phyloP scores from a whole-genome alignment of 1,140 invertebrate genomes.

The Pseudomyrmex cubaensis region DNA sequence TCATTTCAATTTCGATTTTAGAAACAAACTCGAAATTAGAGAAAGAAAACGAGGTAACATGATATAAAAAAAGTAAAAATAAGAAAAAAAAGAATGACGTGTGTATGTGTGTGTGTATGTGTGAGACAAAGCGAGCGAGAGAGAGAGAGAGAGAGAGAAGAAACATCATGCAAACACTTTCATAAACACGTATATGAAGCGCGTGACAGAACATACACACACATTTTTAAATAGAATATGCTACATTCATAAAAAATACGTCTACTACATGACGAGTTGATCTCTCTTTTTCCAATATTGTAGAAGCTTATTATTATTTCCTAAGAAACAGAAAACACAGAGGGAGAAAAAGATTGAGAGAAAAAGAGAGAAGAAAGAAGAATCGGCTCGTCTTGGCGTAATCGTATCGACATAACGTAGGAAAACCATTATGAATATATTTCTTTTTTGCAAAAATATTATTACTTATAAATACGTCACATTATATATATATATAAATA shows the following conservation, averaged over 20 bases:
- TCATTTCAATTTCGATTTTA: slow-evolving; percentile 75
- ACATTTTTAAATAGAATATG: slow-evolving; percentile 75
- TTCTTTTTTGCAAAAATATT: slow-evolving; percentile 80
- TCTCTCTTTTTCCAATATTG: slow-evolving; percentile 38
- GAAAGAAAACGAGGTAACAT: slow-evolving; percentile 23
- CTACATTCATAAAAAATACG: slow-evolving; percentile 72
- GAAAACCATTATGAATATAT: slow-evolving; percentile 78
- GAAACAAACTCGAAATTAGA: slow-evolving; percentile 27
- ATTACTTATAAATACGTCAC: slow-evolving; percentile 83
- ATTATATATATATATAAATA: slow-evolving; percentile 75
- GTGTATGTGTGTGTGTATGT: background rate
- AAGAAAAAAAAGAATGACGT: slow-evolving; percentile 9
- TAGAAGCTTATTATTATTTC: slow-evolving; percentile 39
- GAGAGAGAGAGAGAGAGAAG: slow-evolving; percentile 37
- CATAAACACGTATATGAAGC: slow-evolving; percentile 33
- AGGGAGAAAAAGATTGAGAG: no score
- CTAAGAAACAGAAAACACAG: background rate
- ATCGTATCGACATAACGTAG: slow-evolving; percentile 79
- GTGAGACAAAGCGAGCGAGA: slow-evolving; percentile 19
- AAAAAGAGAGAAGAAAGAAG: slow-evolving; percentile 14
- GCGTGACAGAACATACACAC: slow-evolving; percentile 68
- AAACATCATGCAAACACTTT: slow-evolving; percentile 71
- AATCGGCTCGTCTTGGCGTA: slow-evolving; percentile 76
- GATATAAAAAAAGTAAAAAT: background rate
- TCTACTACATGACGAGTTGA: slow-evolving; percentile 73